Percentiles rank a stretch among this genome's conserved stretches.
Conservation (phyloP, 2,113 vertebrate species). For the Clarias batrachus region DNA sequence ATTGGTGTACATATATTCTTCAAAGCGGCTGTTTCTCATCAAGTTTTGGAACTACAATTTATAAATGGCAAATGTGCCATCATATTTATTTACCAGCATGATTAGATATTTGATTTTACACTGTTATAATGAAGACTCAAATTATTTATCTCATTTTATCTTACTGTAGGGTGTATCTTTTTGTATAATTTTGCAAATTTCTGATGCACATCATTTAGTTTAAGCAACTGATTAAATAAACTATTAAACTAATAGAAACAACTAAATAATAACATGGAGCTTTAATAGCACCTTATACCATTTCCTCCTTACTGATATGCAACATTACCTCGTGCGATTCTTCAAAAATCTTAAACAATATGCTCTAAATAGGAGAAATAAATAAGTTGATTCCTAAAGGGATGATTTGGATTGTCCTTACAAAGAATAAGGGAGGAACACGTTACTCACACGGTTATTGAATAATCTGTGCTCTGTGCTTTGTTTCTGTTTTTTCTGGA, state of each 20-base stretch:
- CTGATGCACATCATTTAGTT: not conserved
- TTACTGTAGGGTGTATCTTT: not conserved
- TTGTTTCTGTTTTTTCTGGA: not conserved
- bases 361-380: not conserved
- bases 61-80: not conserved
- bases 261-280: not conserved
- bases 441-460: not conserved
- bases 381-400: not conserved
- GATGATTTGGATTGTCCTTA: not conserved
- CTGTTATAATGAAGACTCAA: not conserved
- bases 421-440: not conserved
- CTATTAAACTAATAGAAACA: not conserved
- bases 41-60: not conserved
- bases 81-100: not conserved
- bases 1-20: not conserved
- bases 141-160: not conserved
- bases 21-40: not conserved
- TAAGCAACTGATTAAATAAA: not conserved
- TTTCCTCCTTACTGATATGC: not conserved
- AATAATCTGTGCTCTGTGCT: not conserved
- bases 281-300: not conserved
- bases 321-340: not conserved
- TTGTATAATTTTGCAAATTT: not conserved
- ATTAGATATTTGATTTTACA: not conserved
- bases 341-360: not conserved